These are phyloP conservation scores for Cherax destructor DNA, from an alignment of 1,140 invertebrate genomes.

Conservation along the genomic window DNA sequence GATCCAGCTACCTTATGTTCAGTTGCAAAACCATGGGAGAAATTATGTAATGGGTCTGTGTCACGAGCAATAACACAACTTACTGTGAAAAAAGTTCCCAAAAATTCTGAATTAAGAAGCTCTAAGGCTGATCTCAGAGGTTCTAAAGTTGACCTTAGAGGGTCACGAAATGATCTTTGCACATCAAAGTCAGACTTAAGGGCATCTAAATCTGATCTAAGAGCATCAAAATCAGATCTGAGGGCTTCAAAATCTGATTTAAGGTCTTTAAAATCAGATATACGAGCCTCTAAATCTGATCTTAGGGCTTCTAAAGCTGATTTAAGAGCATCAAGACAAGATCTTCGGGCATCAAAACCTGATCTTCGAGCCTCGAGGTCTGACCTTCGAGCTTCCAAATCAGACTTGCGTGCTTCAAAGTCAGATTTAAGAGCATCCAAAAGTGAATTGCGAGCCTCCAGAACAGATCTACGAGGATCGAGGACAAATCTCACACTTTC, in stretches of 20 bases:
- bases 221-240: conserved; percentile 59
- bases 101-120: conserved; percentile 26
- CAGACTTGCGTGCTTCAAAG: conserved; percentile 53
- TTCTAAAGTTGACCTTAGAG: conserved; percentile 55
- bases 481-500: conserved; percentile 68
- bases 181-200: conserved; percentile 60
- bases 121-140: conserved; percentile 42
- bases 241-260: conserved; percentile 58
- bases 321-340: conserved; percentile 29
- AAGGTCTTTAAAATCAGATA: conserved; percentile 54
- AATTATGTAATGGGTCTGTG: conserved; percentile 68
- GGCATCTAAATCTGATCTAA: conserved; percentile 63
- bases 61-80: conserved; percentile 67
- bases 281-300: conserved; percentile 49
- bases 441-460: conserved; percentile 60
- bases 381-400: conserved; percentile 45
- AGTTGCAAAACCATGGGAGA: conserved; percentile 67
- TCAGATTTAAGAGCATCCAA: conserved; percentile 68
- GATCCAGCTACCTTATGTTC: conserved; percentile 39
- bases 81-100: conserved; percentile 51
- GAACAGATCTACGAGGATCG: conserved; percentile 45
- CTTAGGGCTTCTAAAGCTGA: conserved; percentile 27
- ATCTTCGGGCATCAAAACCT: conserved; percentile 41
- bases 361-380: conserved; percentile 58
- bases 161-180: conserved; percentile 45